Conservation (phyloP, 2,797 vertebrate genomes). For the Pangasius krempfi region DNA sequence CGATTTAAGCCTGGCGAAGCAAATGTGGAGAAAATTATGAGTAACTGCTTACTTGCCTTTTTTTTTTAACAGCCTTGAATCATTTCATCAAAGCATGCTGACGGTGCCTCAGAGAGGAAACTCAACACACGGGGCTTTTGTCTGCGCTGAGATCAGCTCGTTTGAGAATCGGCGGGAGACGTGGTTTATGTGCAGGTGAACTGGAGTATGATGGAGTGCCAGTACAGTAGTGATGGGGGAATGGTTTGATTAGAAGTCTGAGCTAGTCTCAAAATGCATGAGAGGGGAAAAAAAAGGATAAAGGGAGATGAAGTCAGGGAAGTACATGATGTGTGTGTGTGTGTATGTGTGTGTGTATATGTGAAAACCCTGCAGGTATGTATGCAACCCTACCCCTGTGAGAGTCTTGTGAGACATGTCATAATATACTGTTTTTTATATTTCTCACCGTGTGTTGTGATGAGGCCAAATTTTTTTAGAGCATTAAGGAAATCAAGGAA, state of each 20-base stretch:
- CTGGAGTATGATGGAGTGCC: background rate
- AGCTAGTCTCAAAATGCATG: background rate
- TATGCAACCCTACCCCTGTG: constrained; percentile 34
- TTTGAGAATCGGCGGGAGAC: constrained; percentile 18
- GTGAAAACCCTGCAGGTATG: constrained; percentile 29
- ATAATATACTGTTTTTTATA: background rate
- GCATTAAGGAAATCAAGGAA: background rate
- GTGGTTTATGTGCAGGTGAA: constrained; percentile 10
- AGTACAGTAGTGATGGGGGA: background rate
- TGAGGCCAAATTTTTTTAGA: too few species aligned
- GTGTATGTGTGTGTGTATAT: background rate
- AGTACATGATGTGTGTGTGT: constrained; percentile 1
- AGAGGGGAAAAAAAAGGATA: background rate
- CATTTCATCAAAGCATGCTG: constrained; percentile 41
- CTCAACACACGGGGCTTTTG: constrained; percentile 23
- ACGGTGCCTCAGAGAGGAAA: constrained; percentile 17
- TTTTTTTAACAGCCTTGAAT: constrained; percentile 51
- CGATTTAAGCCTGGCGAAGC: constrained; percentile 30
- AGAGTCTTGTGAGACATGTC: constrained; percentile 9
- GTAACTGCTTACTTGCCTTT: constrained; percentile 35
- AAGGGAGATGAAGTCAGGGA: background rate
- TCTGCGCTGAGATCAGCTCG: constrained; percentile 47
- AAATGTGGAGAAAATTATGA: constrained; percentile 47
- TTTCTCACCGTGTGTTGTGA: background rate
- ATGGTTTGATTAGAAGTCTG: background rate